phyloP scores from a whole-genome alignment of 2,113 vertebrate species.

The Gymnobelideus leadbeateri region DNA sequence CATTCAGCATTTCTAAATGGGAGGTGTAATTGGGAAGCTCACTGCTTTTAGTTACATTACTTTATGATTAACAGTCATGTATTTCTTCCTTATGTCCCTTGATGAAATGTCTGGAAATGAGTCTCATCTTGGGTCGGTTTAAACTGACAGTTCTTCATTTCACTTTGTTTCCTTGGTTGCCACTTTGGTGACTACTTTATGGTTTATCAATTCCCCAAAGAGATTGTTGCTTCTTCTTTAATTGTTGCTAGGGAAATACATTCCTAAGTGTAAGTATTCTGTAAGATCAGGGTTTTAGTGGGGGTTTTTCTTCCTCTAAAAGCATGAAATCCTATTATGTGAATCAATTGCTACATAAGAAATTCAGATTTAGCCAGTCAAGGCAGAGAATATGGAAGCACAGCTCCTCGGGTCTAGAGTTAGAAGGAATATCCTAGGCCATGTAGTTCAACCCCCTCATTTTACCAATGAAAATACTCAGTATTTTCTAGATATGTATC shows the following conservation, averaged over 20 bases:
- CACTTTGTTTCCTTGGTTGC: conserved; percentile 71
- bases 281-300: conserved; percentile 7
- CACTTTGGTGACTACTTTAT: conserved; percentile 61
- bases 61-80: conserved; percentile 59
- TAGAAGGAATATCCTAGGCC: neutral
- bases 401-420: neutral
- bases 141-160: conserved; percentile 70
- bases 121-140: conserved; percentile 72
- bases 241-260: conserved; percentile 68
- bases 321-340: conserved; percentile 4
- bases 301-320: conserved; percentile 56
- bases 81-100: conserved; percentile 66
- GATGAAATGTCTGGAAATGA: conserved; percentile 79
- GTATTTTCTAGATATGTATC: too few species aligned
- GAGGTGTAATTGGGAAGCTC: conserved; percentile 70
- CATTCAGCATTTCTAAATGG: conserved; percentile 47
- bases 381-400: neutral
- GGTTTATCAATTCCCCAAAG: conserved; percentile 69
- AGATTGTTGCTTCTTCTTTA: conserved; percentile 56
- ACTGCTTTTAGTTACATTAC: conserved; percentile 75
- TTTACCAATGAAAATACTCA: neutral
- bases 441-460: neutral
- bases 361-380: neutral
- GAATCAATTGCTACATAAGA: conserved; percentile 6
- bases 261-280: conserved; percentile 68